phyloP scores from a whole-genome alignment of 2,888 invertebrate genomes.

The Oasisia sp. region DNA sequence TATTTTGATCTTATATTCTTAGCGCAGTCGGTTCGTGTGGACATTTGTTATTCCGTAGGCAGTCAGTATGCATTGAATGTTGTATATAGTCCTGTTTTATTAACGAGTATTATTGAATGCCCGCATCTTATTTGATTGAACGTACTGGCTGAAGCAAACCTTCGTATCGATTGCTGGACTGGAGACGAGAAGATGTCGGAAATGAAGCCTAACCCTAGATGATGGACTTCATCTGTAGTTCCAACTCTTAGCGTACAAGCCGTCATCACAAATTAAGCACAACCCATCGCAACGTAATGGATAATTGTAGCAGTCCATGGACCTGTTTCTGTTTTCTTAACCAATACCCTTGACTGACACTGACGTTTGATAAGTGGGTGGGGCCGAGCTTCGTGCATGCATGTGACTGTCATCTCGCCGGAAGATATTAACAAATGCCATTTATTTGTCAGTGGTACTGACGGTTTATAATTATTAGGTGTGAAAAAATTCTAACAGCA shows the following conservation, averaged over 20 bases:
- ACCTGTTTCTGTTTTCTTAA: neutral
- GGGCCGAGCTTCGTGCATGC: neutral
- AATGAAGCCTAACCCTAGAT: neutral
- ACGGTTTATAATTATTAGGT: neutral
- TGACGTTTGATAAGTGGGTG: neutral
- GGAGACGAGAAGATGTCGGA: neutral
- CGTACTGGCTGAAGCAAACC: neutral
- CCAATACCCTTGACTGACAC: neutral
- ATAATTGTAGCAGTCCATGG: neutral
- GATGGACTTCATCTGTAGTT: neutral
- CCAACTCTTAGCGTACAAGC: neutral
- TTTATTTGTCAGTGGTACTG: neutral
- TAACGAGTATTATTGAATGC: neutral
- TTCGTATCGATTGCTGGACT: conserved; percentile 17
- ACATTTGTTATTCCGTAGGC: neutral
- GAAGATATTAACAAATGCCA: neutral
- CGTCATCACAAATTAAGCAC: neutral
- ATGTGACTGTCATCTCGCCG: neutral
- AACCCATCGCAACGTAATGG: neutral
- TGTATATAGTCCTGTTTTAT: neutral
- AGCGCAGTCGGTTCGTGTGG: neutral
- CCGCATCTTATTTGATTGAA: neutral
- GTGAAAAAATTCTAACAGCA: neutral
- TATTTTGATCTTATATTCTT: neutral
- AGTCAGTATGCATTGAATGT: neutral